A percentile compares a stretch with the other conserved stretches of the same genome.
Conservation (phyloP, 2,888 invertebrate genomes). For the Marronus borbonicus region DNA sequence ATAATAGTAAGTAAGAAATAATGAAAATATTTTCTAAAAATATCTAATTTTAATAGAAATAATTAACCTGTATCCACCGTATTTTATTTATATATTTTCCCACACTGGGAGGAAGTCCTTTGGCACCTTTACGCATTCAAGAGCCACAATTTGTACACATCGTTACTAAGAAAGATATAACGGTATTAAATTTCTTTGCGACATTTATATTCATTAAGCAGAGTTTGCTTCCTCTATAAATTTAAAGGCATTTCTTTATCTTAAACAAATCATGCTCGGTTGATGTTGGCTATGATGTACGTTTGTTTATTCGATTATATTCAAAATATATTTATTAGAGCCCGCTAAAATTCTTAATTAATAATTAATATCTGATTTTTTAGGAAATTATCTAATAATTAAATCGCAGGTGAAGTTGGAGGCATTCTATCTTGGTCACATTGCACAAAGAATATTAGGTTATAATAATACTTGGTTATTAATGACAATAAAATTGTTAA, state of each 20-base stretch:
- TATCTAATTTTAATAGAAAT: too few relatives aligned
- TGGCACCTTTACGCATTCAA: neutral
- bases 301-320: neutral
- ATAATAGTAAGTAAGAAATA: neutral
- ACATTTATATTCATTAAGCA: conserved; percentile 29
- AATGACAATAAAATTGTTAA: too few relatives aligned
- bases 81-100: neutral
- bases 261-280: neutral
- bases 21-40: too few relatives aligned
- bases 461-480: too few relatives aligned
- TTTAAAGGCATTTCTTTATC: conserved; percentile 16
- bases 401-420: too few relatives aligned
- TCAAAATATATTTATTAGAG: too few relatives aligned
- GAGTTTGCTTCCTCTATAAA: conserved; percentile 21
- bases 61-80: too few relatives aligned
- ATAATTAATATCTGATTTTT: too few relatives aligned
- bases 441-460: too few relatives aligned
- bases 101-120: neutral
- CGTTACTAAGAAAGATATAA: conserved; percentile 17
- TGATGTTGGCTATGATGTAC: neutral
- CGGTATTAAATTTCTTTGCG: conserved; percentile 12
- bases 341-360: too few relatives aligned
- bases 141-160: conserved; percentile 3
- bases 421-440: too few relatives aligned
- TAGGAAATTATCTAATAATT: too few relatives aligned